Base-by-base conservation (phyloP, 35 echinoderm and acorn worm species). In the Strongylocentrotus purpuratus region DNA sequence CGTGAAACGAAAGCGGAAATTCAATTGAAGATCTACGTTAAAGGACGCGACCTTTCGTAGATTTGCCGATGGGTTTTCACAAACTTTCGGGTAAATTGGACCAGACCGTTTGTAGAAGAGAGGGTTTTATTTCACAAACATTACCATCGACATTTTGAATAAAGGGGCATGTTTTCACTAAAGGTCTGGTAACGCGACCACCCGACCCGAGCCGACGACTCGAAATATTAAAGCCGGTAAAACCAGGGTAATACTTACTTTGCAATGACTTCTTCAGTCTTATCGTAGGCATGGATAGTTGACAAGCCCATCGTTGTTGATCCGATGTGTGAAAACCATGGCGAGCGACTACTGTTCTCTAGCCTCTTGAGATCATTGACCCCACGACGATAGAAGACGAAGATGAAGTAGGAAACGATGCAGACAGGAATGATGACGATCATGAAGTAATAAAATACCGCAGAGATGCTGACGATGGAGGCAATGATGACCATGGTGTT, bases 251-350 rank as follows among this genome's bases (percentile, higher is more conserved):
- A 85, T 41, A n/a, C 94, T 92, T 90, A 97, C 97, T 47, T 97
- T 71, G 52, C 94, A 31, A 94, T 94, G 47, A 98, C 96, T n/a
- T 95, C 52, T 41, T 97, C 95, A 14, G 91, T 95, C 87, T 96
- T 95, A 31, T 94, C 95, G 35, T 97, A 98, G 9, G 97, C 96
- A 70, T 95, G 95, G 85, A 98, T 96, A 0, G 97, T 98, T 8
- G 96, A 92, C 5, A 97, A 87, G 15, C 97, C 96, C 70, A 97
- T 96, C 59, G 97, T 90, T 18, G 97, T 96, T 14, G 97, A 92
- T 33, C 93, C 93, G 32, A 98, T 46, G 33, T 97, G 97, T 28
- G 94, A 94, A 33, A 98, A 87, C 46, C 90, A 31, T 52, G 92
- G 92, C 12, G 97, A 98, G 20, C 92, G 35, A 4, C 92, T 95